These are phyloP conservation scores for Girardinus metallicus DNA, from an alignment of 2,797 vertebrate species.

Conservation along the genomic window DNA sequence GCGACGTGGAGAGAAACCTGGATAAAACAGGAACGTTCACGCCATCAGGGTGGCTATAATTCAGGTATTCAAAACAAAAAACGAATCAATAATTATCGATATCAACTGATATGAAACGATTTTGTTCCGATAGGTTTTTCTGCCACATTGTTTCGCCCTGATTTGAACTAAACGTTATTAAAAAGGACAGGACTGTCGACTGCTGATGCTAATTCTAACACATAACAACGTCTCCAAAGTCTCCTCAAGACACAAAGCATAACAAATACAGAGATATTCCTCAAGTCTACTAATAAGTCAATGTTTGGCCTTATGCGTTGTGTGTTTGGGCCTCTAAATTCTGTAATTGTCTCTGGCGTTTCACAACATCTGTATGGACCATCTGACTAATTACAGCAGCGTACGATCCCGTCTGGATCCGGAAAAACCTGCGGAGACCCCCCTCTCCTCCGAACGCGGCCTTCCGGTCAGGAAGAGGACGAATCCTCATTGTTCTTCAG, in stretches of 20 bases:
- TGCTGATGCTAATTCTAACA: neutral
- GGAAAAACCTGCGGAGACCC: constrained; percentile 56
- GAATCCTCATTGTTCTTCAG: constrained; percentile 69
- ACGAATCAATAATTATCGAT: no score
- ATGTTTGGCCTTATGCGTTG: constrained; percentile 37
- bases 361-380: constrained; percentile 66
- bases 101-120: no score
- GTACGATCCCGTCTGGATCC: constrained; percentile 33
- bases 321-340: constrained; percentile 58
- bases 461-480: constrained; percentile 83
- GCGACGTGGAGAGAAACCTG: no score
- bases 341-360: constrained; percentile 43
- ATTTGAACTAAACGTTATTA: no score
- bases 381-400: constrained; percentile 70
- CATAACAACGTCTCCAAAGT: neutral
- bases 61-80: no score
- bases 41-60: no score
- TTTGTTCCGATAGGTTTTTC: no score
- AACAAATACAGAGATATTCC: neutral
- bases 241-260: neutral
- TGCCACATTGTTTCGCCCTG: no score
- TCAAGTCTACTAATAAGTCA: neutral
- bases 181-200: no score
- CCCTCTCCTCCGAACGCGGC: constrained; percentile 21
- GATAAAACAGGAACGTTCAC: no score